Conservation (phyloP, 2,888 invertebrate species). For the Atrina japonica region DNA sequence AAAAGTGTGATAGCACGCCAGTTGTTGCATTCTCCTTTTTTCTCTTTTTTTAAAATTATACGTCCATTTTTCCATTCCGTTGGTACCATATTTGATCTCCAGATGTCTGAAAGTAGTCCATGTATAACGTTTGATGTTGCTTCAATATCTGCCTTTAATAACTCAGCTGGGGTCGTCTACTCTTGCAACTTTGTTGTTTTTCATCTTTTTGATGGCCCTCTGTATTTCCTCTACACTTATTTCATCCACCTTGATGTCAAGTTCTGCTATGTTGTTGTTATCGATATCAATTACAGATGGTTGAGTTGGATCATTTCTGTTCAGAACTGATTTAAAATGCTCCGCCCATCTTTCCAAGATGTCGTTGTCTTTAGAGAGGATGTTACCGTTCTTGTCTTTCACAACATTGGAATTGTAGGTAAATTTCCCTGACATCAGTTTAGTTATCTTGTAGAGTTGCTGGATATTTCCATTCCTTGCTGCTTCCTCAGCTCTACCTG, state of each 20-base stretch:
- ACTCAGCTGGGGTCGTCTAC: too few species aligned
- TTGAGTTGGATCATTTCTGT: conserved; percentile 15
- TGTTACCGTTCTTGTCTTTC: conserved; percentile 22
- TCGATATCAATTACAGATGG: too few species aligned
- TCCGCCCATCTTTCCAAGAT: conserved; percentile 24
- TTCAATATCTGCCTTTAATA: too few species aligned
- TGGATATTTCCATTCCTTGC: conserved; percentile 19
- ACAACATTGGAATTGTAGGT: too few species aligned
- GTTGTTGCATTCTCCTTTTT: not conserved
- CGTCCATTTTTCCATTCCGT: too few species aligned
- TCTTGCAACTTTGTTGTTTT: conserved; percentile 2
- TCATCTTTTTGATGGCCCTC: conserved; percentile 6
- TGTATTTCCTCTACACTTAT: conserved; percentile 13
- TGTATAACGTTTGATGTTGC: too few species aligned
- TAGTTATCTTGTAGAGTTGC: conserved; percentile 16
- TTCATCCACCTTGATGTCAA: too few species aligned
- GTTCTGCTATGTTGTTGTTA: conserved; percentile 18
- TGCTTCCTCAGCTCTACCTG: conserved; percentile 7
- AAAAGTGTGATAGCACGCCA: conserved; percentile 8
- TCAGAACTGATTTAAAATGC: conserved; percentile 19
- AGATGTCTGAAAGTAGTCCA: too few species aligned
- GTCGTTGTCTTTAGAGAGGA: conserved; percentile 20
- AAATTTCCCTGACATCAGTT: too few species aligned
- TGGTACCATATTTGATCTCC: too few species aligned
- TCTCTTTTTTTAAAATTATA: not conserved